Evolutionary conservation across 2,113 vertebrate genomes (phyloP).

Genomic region (Cygnus buccinator): DNA sequence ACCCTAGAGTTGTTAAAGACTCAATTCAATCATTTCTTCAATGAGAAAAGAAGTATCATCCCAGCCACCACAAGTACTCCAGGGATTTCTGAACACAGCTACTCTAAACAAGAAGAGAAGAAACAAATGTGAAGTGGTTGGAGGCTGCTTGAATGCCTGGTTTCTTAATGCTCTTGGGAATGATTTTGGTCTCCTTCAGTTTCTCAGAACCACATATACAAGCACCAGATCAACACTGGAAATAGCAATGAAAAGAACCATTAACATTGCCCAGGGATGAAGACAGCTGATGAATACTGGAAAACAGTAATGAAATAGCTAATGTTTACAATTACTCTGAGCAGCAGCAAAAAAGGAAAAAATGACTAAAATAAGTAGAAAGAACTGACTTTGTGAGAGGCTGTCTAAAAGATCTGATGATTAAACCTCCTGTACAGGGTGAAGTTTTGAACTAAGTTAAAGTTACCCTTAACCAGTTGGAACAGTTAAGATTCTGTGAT

Average conservation of each 20-base stretch:
- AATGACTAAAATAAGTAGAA: background rate
- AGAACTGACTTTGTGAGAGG: background rate
- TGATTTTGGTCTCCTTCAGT: background rate
- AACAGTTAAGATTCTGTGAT: background rate
- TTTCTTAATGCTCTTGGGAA: background rate
- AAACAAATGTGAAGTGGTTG: background rate
- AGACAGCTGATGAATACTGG: background rate
- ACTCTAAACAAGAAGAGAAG: background rate
- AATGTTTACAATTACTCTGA: background rate
- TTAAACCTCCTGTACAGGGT: background rate
- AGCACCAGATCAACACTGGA: background rate
- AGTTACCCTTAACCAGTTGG: background rate
- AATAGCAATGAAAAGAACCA: background rate
- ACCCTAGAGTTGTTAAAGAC: background rate
- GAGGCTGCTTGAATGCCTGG: background rate
- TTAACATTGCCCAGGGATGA: background rate
- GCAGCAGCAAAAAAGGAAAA: background rate
- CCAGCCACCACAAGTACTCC: background rate
- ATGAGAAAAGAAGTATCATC: background rate
- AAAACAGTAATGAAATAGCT: background rate
- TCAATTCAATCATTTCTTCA: background rate
- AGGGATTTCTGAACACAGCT: background rate
- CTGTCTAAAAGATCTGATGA: background rate
- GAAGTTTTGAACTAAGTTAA: background rate
- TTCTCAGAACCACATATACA: background rate